These are phyloP conservation scores for Uropsilus gracilis DNA, from an alignment of 2,113 vertebrate species.

Conservation along the genomic window DNA sequence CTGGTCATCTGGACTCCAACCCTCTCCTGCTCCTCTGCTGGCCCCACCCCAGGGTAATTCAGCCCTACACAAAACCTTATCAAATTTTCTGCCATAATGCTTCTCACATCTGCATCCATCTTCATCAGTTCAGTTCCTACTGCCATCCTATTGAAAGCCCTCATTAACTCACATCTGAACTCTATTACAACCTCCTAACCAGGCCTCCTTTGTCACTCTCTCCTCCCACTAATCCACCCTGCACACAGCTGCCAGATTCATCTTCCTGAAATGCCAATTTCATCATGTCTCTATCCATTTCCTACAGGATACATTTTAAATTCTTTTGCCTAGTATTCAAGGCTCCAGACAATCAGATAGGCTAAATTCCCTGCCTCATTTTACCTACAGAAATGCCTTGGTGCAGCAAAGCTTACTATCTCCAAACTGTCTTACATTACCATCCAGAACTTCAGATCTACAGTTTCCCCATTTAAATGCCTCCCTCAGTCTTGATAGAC, in stretches of 20 bases:
- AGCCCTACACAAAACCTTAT: slow-evolving; percentile 51
- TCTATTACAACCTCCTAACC: slow-evolving; percentile 50
- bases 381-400: neutral
- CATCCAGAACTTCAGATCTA: neutral
- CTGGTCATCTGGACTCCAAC: neutral
- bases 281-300: slow-evolving; percentile 43
- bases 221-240: slow-evolving; percentile 52
- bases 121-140: slow-evolving; percentile 57
- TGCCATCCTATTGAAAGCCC: slow-evolving; percentile 51
- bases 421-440: neutral
- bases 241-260: slow-evolving; percentile 59
- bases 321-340: slow-evolving; percentile 36
- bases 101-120: slow-evolving; percentile 54
- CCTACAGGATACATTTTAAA: slow-evolving; percentile 39
- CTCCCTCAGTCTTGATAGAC: neutral
- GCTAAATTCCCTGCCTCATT: slow-evolving; percentile 25
- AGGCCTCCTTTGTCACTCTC: slow-evolving; percentile 1
- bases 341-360: neutral
- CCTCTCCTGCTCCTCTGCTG: neutral
- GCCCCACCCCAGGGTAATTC: neutral
- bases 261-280: slow-evolving; percentile 56
- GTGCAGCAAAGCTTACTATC: neutral
- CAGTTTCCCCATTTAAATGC: neutral
- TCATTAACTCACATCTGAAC: slow-evolving; percentile 73
- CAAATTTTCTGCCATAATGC: slow-evolving; percentile 36